Conservation (phyloP, 1,140 invertebrate genomes). For the Conus betulinus region DNA sequence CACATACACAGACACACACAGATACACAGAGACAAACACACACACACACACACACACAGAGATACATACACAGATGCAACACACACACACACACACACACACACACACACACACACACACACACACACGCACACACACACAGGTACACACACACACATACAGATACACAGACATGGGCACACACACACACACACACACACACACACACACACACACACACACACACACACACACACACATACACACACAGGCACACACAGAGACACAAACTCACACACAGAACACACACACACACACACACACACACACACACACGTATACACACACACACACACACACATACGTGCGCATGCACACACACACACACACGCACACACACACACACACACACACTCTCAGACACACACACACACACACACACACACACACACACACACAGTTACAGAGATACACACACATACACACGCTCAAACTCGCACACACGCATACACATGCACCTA, state of each 20-base stretch:
- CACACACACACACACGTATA: constrained; percentile 6
- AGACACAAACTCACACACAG: constrained; percentile 4
- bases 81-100: background rate
- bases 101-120: no score
- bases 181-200: constrained; percentile 9
- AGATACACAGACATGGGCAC: no score
- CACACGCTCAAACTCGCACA: background rate
- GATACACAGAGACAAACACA: background rate
- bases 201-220: background rate
- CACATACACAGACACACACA: background rate
- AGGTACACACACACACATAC: background rate
- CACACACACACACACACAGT: background rate
- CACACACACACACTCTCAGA: background rate
- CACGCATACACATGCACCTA: background rate
- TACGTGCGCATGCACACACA: background rate
- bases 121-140: background rate
- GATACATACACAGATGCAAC: background rate
- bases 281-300: background rate
- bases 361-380: constrained; percentile 14
- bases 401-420: background rate
- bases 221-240: background rate
- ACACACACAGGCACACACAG: background rate
- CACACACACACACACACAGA: background rate
- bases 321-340: background rate
- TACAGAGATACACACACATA: background rate